phyloP scores from a whole-genome alignment of 2,888 invertebrate species.

The Rhyacophila evoluta region DNA sequence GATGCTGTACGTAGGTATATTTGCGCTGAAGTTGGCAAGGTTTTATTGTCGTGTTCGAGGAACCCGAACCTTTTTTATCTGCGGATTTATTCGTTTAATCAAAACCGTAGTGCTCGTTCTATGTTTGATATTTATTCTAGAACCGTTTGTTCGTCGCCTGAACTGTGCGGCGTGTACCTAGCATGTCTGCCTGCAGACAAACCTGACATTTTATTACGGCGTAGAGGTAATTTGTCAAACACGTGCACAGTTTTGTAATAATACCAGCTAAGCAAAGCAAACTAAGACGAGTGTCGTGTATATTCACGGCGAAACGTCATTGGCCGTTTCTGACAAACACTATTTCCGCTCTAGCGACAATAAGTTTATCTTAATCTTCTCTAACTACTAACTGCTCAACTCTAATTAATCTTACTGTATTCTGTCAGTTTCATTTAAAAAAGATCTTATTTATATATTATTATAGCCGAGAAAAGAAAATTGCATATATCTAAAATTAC shows the following conservation, averaged over 20 bases:
- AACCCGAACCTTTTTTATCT: constrained; percentile 17
- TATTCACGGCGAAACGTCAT: not conserved
- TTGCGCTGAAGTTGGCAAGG: not conserved
- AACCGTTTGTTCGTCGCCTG: constrained; percentile 24
- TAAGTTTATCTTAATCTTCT: no score
- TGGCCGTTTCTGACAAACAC: not conserved
- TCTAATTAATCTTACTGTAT: no score
- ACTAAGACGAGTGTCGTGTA: constrained; percentile 4
- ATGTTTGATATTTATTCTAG: constrained; percentile 21
- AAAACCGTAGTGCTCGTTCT: constrained; percentile 14
- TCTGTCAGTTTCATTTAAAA: no score
- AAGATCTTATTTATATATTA: no score
- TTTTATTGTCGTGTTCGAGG: not conserved
- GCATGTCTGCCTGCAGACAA: constrained; percentile 17
- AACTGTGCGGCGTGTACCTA: constrained; percentile 9
- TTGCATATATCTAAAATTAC: no score
- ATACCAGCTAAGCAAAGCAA: constrained; percentile 35
- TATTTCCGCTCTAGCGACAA: no score
- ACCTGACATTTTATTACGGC: constrained; percentile 23
- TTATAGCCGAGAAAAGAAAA: no score
- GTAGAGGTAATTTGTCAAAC: constrained; percentile 42
- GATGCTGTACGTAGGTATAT: not conserved
- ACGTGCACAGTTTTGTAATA: constrained; percentile 38
- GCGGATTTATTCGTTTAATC: constrained; percentile 22
- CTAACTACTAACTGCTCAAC: no score